Base-by-base conservation (phyloP, 2,797 vertebrate species). In the Pangasius larnaudii region DNA sequence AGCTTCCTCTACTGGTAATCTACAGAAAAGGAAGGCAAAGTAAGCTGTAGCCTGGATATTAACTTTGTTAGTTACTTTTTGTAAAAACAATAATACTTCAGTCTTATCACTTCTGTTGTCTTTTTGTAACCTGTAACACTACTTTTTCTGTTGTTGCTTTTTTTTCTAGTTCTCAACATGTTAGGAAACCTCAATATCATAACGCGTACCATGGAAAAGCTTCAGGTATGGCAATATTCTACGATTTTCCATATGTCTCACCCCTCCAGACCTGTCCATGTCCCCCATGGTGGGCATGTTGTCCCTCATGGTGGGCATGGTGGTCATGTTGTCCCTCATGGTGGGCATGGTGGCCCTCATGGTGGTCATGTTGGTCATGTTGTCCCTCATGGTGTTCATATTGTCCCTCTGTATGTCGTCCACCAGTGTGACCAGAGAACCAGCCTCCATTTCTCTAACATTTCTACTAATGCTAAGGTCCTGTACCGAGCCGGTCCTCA, bases 191-290 rank as follows among this genome's bases (percentile, higher is more conserved):
- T 49, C 22, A n/a, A 5, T 13, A 71, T 18, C 16, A 16, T 36
- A 8, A 22, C 18, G 18, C 3, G 9, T 42, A n/a, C 11, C 14
- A 0, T 77, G 46, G 27, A 30, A 30, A 77, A 77, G n/a, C 9
- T 42, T 22, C 19, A 8, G 10, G 36, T 74, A 39, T 74, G 19
- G 3, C 51, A 3, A 58, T 22, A 58, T 24, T 80, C n/a, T 18
- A 30, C 1, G 6, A 11, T 51, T 69, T 49, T 69, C 9, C 19
- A 24, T 16, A 14, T 24, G 42, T 36, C 74, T 86, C n/a, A 86
- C 85, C 72, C 10, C 42, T 78, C 30, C 74, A 74, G 69, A 74
- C 16, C 56, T 51, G 72, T 78, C 85, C 72, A 77, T 65, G 39
- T 65, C 56, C 56, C 39, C 30, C 4, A 24, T 24, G 13, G 4